Conservation (phyloP, 2,797 vertebrate genomes). For the Steatocranus sp. region DNA sequence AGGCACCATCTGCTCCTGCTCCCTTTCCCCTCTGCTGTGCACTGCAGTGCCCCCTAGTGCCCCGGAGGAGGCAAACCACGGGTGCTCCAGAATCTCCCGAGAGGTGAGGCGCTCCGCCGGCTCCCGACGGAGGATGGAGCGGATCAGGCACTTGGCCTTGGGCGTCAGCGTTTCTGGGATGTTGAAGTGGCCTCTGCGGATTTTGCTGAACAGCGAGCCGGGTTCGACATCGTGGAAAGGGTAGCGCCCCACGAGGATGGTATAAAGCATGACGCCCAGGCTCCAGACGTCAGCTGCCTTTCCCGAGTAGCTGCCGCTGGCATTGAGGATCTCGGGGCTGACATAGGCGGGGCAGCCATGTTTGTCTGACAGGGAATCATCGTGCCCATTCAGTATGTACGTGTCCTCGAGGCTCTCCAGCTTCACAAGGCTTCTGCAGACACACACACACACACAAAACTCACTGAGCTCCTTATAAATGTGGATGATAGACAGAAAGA, state of each 20-base stretch:
- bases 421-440: slow-evolving; percentile 87
- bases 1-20: slow-evolving; percentile 96
- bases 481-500: neutral
- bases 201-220: slow-evolving; percentile 97
- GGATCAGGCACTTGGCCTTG: slow-evolving; percentile 98
- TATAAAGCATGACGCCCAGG: slow-evolving; percentile 98
- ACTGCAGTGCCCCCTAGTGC: slow-evolving; percentile 76
- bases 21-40: slow-evolving; percentile 82
- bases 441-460: neutral
- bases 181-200: slow-evolving; percentile 97
- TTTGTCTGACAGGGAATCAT: slow-evolving; percentile 97
- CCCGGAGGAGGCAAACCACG: slow-evolving; percentile 89
- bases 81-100: slow-evolving; percentile 96
- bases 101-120: slow-evolving; percentile 96
- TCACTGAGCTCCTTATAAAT: neutral
- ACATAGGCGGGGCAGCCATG: slow-evolving; percentile 98
- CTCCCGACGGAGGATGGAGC: slow-evolving; percentile 94
- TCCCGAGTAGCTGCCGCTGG: slow-evolving; percentile 97
- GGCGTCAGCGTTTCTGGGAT: slow-evolving; percentile 97
- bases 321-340: slow-evolving; percentile 98
- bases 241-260: slow-evolving; percentile 97
- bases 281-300: slow-evolving; percentile 99
- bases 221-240: slow-evolving; percentile 99
- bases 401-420: slow-evolving; percentile 98
- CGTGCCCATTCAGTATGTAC: slow-evolving; percentile 88